Conservation (phyloP, 2,113 vertebrate genomes). For the Actenoides lindsayi region DNA sequence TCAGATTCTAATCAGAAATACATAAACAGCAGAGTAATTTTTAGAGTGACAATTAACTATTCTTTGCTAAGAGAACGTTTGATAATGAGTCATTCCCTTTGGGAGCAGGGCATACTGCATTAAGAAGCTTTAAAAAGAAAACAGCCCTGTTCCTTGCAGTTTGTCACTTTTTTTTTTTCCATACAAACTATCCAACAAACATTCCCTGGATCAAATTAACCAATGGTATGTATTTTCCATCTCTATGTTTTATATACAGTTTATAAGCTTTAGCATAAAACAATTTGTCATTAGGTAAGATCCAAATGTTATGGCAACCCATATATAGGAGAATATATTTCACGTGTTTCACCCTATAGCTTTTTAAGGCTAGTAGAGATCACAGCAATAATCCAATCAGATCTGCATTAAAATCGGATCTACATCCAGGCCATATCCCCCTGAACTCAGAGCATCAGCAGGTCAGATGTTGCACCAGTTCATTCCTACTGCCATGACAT, state of each 20-base stretch:
- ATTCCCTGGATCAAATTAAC: background rate
- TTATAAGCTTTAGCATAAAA: background rate
- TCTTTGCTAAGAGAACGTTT: conserved; percentile 34
- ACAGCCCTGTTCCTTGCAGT: background rate
- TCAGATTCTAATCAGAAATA: conserved; percentile 63
- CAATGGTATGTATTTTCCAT: background rate
- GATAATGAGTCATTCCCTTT: conserved; percentile 45
- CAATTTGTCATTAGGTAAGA: background rate
- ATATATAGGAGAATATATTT: background rate
- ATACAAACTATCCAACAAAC: background rate
- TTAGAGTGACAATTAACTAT: conserved; percentile 53
- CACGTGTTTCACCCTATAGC: background rate
- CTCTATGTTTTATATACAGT: background rate
- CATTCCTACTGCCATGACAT: background rate
- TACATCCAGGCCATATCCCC: background rate
- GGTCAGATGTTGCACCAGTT: background rate
- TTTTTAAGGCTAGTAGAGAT: background rate
- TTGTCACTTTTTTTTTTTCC: background rate
- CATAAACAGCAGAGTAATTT: conserved; percentile 53
- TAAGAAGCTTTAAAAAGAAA: conserved; percentile 15
- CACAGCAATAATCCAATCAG: background rate
- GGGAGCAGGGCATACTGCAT: background rate
- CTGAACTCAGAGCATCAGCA: background rate
- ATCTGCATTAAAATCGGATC: background rate
- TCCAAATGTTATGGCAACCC: background rate